phyloP scores from a whole-genome alignment of 1,140 invertebrate genomes.

The Chionoecetes opilio region DNA sequence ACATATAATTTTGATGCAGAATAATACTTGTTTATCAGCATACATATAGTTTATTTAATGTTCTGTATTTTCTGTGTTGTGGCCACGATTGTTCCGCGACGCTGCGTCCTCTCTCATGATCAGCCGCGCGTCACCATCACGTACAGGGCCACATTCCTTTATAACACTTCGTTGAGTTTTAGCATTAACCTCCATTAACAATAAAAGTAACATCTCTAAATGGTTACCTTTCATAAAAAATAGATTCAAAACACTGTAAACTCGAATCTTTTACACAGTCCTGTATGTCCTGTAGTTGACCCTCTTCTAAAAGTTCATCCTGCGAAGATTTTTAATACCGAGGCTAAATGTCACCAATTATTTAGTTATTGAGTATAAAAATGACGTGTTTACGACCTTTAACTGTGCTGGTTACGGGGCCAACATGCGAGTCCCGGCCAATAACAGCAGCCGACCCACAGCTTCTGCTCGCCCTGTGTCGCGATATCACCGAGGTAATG shows the following conservation, averaged over 20 bases:
- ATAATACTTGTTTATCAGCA: background rate
- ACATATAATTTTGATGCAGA: background rate
- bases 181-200: background rate
- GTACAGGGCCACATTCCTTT: background rate
- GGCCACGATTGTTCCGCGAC: background rate
- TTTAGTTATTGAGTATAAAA: conserved; percentile 31
- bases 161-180: background rate
- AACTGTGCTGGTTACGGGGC: conserved; percentile 24
- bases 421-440: conserved; percentile 2
- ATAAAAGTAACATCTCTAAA: background rate
- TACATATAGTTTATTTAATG: background rate
- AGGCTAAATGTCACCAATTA: conserved; percentile 19
- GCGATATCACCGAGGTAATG: conserved; percentile 17
- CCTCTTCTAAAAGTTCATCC: background rate
- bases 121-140: conserved; percentile 12
- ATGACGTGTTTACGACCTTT: conserved; percentile 28
- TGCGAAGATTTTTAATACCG: conserved; percentile 30
- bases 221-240: background rate
- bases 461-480: background rate
- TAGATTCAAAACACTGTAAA: background rate
- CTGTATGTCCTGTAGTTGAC: background rate
- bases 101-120: background rate
- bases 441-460: conserved; percentile 24
- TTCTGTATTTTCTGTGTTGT: background rate
- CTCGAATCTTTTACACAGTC: background rate